phyloP scores from a whole-genome alignment of 1,140 invertebrate species.

The Atta colombica region DNA sequence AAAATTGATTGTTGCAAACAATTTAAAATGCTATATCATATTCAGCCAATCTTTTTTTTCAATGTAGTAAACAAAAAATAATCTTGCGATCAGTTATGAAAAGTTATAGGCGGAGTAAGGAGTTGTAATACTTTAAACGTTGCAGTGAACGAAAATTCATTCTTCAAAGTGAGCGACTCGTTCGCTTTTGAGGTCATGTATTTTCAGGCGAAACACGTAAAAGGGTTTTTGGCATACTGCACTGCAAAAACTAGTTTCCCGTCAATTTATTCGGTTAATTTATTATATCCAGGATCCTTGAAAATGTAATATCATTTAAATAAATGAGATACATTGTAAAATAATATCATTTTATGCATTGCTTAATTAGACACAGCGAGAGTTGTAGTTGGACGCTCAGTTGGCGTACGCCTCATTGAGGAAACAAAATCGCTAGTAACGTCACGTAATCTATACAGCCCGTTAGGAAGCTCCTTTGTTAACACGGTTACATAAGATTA shows the following conservation, averaged over 20 bases:
- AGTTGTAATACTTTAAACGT: conserved; percentile 13
- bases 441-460: conserved; percentile 64
- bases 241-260: conserved; percentile 49
- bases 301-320: neutral
- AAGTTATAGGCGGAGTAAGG: neutral
- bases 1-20: too few relatives aligned
- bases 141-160: conserved; percentile 62
- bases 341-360: neutral
- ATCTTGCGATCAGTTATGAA: neutral
- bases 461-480: conserved; percentile 69
- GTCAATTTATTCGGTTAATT: neutral
- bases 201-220: conserved; percentile 64
- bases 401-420: neutral
- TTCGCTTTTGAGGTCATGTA: conserved; percentile 49
- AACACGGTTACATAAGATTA: conserved; percentile 76
- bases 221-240: conserved; percentile 59
- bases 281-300: neutral
- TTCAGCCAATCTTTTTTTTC: too few relatives aligned
- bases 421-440: conserved; percentile 43
- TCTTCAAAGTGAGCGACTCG: neutral
- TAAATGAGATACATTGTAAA: neutral
- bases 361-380: neutral
- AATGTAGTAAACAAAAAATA: neutral
- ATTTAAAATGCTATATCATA: too few relatives aligned
- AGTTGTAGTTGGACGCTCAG: neutral